A percentile compares a stretch with the other conserved stretches of the same genome.
Conservation (phyloP, 2,888 invertebrate species). For the Pachliopta kotzebuea region DNA sequence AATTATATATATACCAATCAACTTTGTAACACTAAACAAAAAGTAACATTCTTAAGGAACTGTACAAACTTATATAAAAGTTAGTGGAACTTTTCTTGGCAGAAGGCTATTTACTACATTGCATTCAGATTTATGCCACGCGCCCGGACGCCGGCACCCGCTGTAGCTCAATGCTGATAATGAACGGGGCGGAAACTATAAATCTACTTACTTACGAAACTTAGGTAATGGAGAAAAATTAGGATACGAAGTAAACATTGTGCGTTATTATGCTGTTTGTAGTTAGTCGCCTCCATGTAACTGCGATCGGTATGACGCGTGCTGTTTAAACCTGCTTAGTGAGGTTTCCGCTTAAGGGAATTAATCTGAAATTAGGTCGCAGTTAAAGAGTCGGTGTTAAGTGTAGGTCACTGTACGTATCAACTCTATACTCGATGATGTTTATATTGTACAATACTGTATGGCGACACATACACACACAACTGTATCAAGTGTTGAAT, state of each 20-base stretch:
- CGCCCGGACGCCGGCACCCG: conserved; percentile 40
- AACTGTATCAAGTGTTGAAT: not conserved
- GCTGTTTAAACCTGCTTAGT: conserved; percentile 76
- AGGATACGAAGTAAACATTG: conserved; percentile 59
- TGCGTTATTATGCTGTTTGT: conserved; percentile 57
- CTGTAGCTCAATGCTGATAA: conserved; percentile 71
- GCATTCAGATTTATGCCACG: conserved; percentile 78
- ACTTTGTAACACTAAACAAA: conserved; percentile 30
- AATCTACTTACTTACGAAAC: conserved; percentile 74
- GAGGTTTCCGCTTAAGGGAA: conserved; percentile 79
- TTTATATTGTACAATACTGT: conserved; percentile 24
- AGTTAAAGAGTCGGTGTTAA: conserved; percentile 69
- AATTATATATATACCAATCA: conserved; percentile 13
- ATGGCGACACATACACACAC: not conserved
- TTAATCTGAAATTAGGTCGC: conserved; percentile 79
- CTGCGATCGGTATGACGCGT: conserved; percentile 55
- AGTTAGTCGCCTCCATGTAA: conserved; percentile 44
- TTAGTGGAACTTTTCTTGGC: conserved; percentile 56
- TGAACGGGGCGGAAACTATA: conserved; percentile 79
- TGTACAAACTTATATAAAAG: conserved; percentile 54
- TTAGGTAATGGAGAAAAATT: conserved; percentile 69
- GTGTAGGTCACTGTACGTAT: conserved; percentile 66
- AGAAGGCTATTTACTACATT: conserved; percentile 57
- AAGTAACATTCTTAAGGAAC: conserved; percentile 36
- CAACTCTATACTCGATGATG: conserved; percentile 27